Percentiles rank a stretch among this genome's conserved stretches.
phyloP scores from a whole-genome alignment of 2,888 invertebrate genomes.

The Scaptomyza parva region DNA sequence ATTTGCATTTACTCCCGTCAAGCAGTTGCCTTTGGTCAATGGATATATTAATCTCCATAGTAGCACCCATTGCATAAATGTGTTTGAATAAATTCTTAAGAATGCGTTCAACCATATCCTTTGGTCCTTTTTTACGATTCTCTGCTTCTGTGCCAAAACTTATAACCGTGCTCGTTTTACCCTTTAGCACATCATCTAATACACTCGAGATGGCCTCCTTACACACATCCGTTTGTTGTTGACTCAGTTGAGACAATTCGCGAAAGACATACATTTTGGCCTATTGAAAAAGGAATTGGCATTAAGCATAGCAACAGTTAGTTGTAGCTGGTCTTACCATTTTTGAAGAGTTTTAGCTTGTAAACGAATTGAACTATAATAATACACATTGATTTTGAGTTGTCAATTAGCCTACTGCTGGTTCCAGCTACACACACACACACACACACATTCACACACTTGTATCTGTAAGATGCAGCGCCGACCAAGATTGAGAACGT shows the following conservation, averaged over 20 bases:
- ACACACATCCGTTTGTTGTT: slow-evolving; percentile 38
- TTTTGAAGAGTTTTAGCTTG: slow-evolving; percentile 28
- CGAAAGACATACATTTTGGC: slow-evolving; percentile 65
- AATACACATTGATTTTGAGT: slow-evolving; percentile 36
- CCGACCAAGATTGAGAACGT: slow-evolving; percentile 52
- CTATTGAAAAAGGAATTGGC: slow-evolving; percentile 35
- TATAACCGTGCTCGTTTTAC: slow-evolving; percentile 46
- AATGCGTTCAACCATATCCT: slow-evolving; percentile 40
- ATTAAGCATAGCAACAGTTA: not conserved
- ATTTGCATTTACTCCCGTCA: not conserved
- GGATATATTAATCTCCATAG: slow-evolving; percentile 46
- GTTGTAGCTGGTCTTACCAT: slow-evolving; percentile 40
- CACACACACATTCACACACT: not conserved
- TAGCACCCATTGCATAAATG: slow-evolving; percentile 36
- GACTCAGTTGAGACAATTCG: slow-evolving; percentile 40
- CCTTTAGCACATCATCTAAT: slow-evolving; percentile 46
- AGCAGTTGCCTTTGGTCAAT: slow-evolving; percentile 33
- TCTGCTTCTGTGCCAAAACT: slow-evolving; percentile 28
- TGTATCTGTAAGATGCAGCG: slow-evolving; percentile 6
- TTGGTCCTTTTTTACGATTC: not conserved
- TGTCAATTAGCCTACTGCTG: slow-evolving; percentile 66
- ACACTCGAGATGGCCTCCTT: slow-evolving; percentile 49
- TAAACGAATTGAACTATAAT: slow-evolving; percentile 32
- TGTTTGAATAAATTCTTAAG: slow-evolving; percentile 44
- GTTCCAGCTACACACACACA: not conserved